A percentile compares a stretch with the other conserved stretches of the same genome.
Evolutionary conservation across 1,140 invertebrate species (phyloP).

Genomic region (Bathynomus jamesi): DNA sequence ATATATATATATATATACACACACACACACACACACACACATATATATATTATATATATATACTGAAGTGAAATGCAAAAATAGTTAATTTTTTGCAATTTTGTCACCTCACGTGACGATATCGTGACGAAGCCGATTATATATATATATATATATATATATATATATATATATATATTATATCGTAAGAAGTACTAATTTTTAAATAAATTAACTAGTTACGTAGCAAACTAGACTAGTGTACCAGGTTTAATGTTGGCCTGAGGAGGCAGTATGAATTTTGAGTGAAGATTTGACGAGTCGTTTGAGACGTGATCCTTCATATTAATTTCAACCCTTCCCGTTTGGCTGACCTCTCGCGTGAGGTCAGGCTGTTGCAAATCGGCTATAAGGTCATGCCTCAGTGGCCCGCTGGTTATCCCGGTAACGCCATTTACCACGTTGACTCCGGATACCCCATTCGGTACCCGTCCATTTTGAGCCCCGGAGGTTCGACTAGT

Average conservation of each 20-base stretch:
- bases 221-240: not conserved
- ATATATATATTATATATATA: no score
- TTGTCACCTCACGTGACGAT: no score
- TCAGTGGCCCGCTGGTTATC: not conserved
- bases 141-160: no score
- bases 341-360: not conserved
- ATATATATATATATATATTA: no score
- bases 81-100: no score
- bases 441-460: not conserved
- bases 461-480: not conserved
- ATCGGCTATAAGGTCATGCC: not conserved
- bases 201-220: no score
- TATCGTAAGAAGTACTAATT: no score
- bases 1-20: not conserved
- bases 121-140: no score
- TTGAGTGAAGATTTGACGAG: not conserved
- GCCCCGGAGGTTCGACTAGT: not conserved
- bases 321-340: not conserved
- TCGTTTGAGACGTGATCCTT: not conserved
- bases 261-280: not conserved
- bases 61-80: no score
- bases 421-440: not conserved
- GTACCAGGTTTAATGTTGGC: not conserved
- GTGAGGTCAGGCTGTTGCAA: not conserved
- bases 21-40: no score